Percentiles rank a stretch among this genome's conserved stretches.
phyloP scores from a whole-genome alignment of 2,797 vertebrate genomes.

The Rhinoraja longicauda region DNA sequence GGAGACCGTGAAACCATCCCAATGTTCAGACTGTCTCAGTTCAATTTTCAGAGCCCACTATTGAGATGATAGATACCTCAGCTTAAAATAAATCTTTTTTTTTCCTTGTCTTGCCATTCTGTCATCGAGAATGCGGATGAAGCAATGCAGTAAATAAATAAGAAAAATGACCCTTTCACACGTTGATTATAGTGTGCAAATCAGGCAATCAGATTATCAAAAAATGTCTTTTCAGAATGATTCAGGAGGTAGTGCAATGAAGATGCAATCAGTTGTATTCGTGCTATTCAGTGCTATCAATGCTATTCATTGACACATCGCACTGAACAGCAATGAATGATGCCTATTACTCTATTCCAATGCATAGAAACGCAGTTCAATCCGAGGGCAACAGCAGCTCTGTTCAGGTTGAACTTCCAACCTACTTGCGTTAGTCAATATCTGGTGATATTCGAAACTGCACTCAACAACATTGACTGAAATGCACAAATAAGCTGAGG shows the following conservation, averaged over 20 bases:
- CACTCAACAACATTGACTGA: neutral
- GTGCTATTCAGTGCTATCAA: neutral
- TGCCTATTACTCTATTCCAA: neutral
- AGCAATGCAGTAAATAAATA: neutral
- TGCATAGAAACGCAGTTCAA: neutral
- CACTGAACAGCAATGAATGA: slow-evolving; percentile 1
- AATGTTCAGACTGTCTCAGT: neutral
- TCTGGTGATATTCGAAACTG: neutral
- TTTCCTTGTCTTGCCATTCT: neutral
- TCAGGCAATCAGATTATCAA: neutral
- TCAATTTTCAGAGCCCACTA: neutral
- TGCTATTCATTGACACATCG: neutral
- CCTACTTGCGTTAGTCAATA: neutral
- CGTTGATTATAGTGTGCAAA: neutral
- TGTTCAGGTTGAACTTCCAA: neutral
- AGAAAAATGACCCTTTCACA: neutral
- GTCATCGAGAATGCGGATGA: neutral
- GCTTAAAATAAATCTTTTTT: neutral
- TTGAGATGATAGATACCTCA: neutral
- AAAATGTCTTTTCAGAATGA: neutral
- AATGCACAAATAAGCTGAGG: neutral
- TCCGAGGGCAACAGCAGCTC: neutral
- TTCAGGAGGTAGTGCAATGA: neutral
- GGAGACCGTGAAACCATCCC: neutral
- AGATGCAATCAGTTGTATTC: slow-evolving; percentile 3